Base-by-base conservation (phyloP, 2,888 invertebrate genomes). In the Gymnosoma rotundatum region DNA sequence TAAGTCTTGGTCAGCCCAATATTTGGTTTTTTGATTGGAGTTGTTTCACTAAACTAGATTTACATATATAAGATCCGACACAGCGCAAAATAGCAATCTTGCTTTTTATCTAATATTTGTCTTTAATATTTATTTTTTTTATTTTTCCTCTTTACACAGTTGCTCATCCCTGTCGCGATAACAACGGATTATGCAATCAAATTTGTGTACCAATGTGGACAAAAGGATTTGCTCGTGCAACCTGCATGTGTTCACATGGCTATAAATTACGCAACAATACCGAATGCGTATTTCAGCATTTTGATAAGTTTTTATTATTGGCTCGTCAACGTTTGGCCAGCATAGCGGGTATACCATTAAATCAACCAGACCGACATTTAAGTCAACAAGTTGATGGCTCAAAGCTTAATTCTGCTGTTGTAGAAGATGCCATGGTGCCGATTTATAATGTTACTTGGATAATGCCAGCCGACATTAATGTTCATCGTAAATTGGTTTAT, bases 201-300 rank as follows among this genome's bases (percentile, higher is more conserved):
- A 93, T 97, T 85, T 97, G 97, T 92, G 93, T 96, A 83, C 94
- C 96, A 60, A 91, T 93, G 78, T 95, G 94, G 94, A 93, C 93
- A 79, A 91, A 91, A 48, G 91, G 90, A 86, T 93, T 93, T 81
- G 93, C 94, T 0, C 90, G 93, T 86, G 94, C 94, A 85, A 94
- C 94, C 88, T 97, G 97, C 92, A 89, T 95, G 69, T 97, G 97
- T 90, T 93, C 94, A 52, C 94, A 95, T 87, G 97, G 97, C 2
- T 96, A 94, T 93, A 93, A 93, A 86, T 93, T 94, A 67, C 90
- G 93, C 75, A 93, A 94, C 20, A 93, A 92, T 88, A 93, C 93
- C 61, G 94, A 94, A 90, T 97, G 97, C 92, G 92, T 93, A 82
- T 87, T 93, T 70, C 93, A 93, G 87, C 93, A 93, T 76, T 93